These are phyloP conservation scores for Penaeus vannamei DNA, from an alignment of 1,140 invertebrate species.

Conservation along the genomic window DNA sequence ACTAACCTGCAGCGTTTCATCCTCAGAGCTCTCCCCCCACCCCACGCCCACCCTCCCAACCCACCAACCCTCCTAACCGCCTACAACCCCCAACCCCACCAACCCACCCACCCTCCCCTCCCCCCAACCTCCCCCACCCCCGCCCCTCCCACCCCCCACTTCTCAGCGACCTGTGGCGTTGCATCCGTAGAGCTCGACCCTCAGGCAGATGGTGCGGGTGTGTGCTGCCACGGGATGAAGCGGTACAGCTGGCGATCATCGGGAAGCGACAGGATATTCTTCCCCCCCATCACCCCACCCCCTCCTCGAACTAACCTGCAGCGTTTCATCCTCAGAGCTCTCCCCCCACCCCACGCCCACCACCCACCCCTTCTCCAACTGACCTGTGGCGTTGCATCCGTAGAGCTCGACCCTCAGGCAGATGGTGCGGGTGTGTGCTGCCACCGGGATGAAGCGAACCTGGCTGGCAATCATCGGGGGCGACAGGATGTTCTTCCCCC, in stretches of 20 bases:
- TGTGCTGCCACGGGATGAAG: slow-evolving; percentile 89
- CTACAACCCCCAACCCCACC: too few species aligned
- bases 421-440: slow-evolving; percentile 87
- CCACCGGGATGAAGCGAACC: slow-evolving; percentile 90
- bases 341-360: background rate
- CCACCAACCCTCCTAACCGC: too few species aligned
- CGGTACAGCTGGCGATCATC: slow-evolving; percentile 86
- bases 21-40: too few species aligned
- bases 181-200: too few species aligned
- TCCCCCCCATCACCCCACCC: too few species aligned
- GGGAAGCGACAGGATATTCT: slow-evolving; percentile 79
- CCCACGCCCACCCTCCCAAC: too few species aligned
- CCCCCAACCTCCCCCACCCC: background rate
- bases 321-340: too few species aligned
- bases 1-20: too few species aligned
- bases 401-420: slow-evolving; percentile 91
- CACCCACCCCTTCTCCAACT: slow-evolving; percentile 74
- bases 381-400: slow-evolving; percentile 88
- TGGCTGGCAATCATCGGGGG: slow-evolving; percentile 87
- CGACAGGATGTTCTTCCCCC: slow-evolving; percentile 75
- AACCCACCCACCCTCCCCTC: too few species aligned
- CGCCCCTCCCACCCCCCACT: too few species aligned
- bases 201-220: slow-evolving; percentile 90
- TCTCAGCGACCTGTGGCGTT: too few species aligned
- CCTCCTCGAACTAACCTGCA: too few species aligned